Evolutionary conservation across 92 coral and sea anemone genomes (phyloP), one percentile per base, ranked within the genome.

Genomic region (Zoanthus solanderi): DNA sequence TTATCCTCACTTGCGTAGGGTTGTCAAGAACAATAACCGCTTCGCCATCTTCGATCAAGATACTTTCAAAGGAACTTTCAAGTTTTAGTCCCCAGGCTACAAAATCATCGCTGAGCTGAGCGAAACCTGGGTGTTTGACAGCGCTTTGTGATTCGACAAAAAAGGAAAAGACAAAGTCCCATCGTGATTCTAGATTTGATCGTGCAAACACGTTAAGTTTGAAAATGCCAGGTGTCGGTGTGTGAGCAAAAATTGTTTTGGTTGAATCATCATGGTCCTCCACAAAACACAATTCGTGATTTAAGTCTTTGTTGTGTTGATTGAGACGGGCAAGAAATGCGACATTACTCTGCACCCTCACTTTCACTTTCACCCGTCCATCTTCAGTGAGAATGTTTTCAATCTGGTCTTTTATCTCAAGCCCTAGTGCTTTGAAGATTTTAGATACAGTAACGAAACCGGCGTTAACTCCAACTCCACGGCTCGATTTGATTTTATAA

Each of bases 31-130:
- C 83, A 47, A 95, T 52, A 28, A 87, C 87, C 7, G 90, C 98
- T 14, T 90, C 80, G 1, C 93, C 94, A 72, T 95, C 93, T 54
- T 93, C 88, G 2, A 84, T 91, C 1, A 91, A 60, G 72, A 95
- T 93, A 88, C 84, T 95, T 83, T 95, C 96, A 45, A 79, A 68
- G 53, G 94, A 90, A 78, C 98, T 95, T 71, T 93, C 96, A 14
- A 95, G 79, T n/a, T 93, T 86, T 42, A 95, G 92, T 5, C 95
- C 96, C 98, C 98, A 95, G 16, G 89, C 77, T 16, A 95, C 88
- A 66, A 95, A 95, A 17, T 91, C 94, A 48, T 95, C 94, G 46
- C 93, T 90, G 32, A 95, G 77, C 31, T 84, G 89, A 7, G 94
- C 93, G 67, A 93, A 95, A 48, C 96, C 96, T 54, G 98, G 92